A percentile compares a stretch with the other conserved stretches of the same genome.
Conservation (phyloP, 2,888 invertebrate species). For the Iphiclides podalirius region DNA sequence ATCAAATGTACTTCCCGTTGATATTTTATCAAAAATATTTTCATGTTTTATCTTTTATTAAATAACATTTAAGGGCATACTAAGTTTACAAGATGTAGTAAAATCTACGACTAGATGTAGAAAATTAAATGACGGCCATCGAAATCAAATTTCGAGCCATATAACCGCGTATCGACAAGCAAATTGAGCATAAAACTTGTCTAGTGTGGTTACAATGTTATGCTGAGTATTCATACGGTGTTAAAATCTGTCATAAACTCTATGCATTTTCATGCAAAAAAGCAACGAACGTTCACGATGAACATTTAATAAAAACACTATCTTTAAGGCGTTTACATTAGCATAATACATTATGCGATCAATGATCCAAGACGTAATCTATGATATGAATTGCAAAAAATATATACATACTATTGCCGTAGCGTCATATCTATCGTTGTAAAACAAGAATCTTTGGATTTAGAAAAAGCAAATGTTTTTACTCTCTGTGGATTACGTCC, state of each 20-base stretch:
- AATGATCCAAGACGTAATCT: neutral
- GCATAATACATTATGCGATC: slow-evolving; percentile 9
- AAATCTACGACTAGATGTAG: too few species aligned
- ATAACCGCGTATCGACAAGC: neutral
- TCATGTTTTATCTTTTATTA: too few species aligned
- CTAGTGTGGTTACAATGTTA: neutral
- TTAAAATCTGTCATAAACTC: neutral
- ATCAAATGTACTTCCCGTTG: too few species aligned
- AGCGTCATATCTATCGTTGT: neutral
- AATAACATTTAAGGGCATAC: too few species aligned
- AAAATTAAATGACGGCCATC: neutral
- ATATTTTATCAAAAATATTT: too few species aligned
- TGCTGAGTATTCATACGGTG: neutral
- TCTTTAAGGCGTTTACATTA: slow-evolving; percentile 11
- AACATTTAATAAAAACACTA: slow-evolving; percentile 6
- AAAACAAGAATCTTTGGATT: neutral
- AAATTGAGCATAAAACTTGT: neutral
- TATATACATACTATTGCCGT: neutral
- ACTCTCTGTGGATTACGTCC: too few species aligned
- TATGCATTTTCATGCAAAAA: too few species aligned
- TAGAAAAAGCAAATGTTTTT: neutral
- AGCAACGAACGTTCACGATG: neutral
- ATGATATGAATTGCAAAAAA: slow-evolving; percentile 3
- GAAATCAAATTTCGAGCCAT: neutral
- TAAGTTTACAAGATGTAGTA: too few species aligned